Base-by-base conservation (phyloP, 64 coral and sea anemone genomes). In the Cladopsammia gracilis region DNA sequence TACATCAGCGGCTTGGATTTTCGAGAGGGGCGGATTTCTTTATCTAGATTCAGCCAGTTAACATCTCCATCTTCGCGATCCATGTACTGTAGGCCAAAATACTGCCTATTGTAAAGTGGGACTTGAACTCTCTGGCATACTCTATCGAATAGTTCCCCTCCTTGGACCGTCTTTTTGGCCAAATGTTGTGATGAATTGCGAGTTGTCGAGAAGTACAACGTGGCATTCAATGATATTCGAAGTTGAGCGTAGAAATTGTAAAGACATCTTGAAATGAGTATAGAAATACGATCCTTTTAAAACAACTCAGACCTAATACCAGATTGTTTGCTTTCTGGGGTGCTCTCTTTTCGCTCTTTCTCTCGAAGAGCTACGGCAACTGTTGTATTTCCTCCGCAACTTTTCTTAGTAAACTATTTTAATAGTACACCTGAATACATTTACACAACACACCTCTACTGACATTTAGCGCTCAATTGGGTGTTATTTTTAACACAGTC, bases 121-220 rank as follows among this genome's bases (percentile, higher is more conserved):
- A 98, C 87, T 59, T 91, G 65, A 16, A 82, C 62, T 25, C 90
- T 87, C 47, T 94, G 84, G 19, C 96, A 98, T 7, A 98, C 96
- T 23, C 69, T 64, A 47, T 98, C 88, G 20, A 98, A 91, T 70
- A 98, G 24, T 10, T 94, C 84, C 22, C 20, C 56, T 58, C 87
- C 96, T 25, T 50, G 60, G 4, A 88, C 84, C 45, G n/a, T 34
- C 65, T 61, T 52, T 77, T 20, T 92, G 75, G 24, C 75, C 92
- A 78, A 94, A 88, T 58, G 72, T 79, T 46, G 96, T 88, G 62
- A 70, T 69, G 64, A 91, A 98, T 42, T 94, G 82, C 3, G 92
- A 91, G 64, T 98, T 98, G 60, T 98, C 96, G 49, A 98, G 92
- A 0, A 98, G 76, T 7, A 98, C 88, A 75, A 98, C 83, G 53